Base-by-base conservation (phyloP, 2,888 invertebrate genomes). In the Aleiodes leptofemur region DNA sequence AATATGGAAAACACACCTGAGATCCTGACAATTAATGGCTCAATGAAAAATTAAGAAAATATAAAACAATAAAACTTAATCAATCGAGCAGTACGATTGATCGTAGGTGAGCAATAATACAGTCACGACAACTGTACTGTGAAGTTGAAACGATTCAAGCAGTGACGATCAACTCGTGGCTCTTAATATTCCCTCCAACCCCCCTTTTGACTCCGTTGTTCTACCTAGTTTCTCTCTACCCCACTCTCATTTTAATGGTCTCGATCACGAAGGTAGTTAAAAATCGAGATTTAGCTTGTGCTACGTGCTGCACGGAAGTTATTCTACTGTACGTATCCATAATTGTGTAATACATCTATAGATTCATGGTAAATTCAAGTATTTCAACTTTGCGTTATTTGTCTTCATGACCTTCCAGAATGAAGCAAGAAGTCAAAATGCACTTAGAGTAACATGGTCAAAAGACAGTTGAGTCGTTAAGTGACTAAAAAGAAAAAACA, bases 251-350 rank as follows among this genome's bases (percentile, higher is more conserved):
- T 81, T 84, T 86, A 86, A 87, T 86, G 83, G 83, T 76, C 82
- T 83, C 77, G 81, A 83, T 85, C 87, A 86, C 86, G 86, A 80
- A 85, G 81, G 81, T 76, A 73, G 81, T 82, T 83, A 83, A 86
- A 86, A 86, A 83, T 84, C 82, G 79, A 81, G 78, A 78, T 78
- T 77, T 77, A 74, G 78, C 70, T 79, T 76, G 31, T 77, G 50
- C 51, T 74, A 61, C 69, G 73, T 74, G 69, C 69, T 29, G 59
- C 79, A 77, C 78, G 82, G 74, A 79, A 79, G 16, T 29, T 16
- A 56, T 14, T 53, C 56, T 14, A 31, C 51, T 34, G 31, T 57
- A 23, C 23, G 48, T 64, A 64, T 64, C 43, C 43, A 14, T 64
- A 64, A 64, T 64, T 64, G 43, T 64, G 48, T 48, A 64, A 64